These are phyloP conservation scores for Tinea semifulvella DNA, from an alignment of 2,888 invertebrate genomes.

Conservation along the genomic window DNA sequence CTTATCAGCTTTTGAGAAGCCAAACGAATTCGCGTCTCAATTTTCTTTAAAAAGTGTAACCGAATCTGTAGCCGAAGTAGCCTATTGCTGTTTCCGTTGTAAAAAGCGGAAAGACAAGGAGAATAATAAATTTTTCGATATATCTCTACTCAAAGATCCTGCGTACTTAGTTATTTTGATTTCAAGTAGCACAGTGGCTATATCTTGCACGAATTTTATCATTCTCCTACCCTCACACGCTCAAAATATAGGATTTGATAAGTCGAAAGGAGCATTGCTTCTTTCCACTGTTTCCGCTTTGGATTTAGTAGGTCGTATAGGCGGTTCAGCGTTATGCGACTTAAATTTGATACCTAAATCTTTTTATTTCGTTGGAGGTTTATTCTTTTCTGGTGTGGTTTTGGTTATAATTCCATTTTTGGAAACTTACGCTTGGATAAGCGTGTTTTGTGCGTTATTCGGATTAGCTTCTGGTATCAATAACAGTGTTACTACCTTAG, in stretches of 20 bases:
- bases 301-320: constrained; percentile 84
- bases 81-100: constrained; percentile 51
- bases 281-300: constrained; percentile 83
- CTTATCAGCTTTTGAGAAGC: constrained; percentile 76
- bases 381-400: constrained; percentile 80
- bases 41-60: constrained; percentile 75
- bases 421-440: constrained; percentile 67
- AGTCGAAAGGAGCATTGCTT: constrained; percentile 74
- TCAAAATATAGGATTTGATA: constrained; percentile 73
- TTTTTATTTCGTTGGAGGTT: constrained; percentile 82
- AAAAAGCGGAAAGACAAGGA: constrained; percentile 36
- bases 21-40: constrained; percentile 81
- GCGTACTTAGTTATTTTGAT: constrained; percentile 82
- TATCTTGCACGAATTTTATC: constrained; percentile 89
- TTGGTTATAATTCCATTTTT: constrained; percentile 76
- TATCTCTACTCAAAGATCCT: constrained; percentile 76
- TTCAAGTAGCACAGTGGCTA: constrained; percentile 86
- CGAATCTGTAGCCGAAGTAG: constrained; percentile 63
- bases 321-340: constrained; percentile 85
- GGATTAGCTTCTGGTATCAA: constrained; percentile 85
- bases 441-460: constrained; percentile 78
- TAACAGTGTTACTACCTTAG: constrained; percentile 85
- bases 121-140: constrained; percentile 75
- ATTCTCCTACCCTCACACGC: constrained; percentile 84
- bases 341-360: constrained; percentile 80